Percentiles rank a stretch among this genome's conserved stretches.
phyloP scores from a whole-genome alignment of 2,888 invertebrate genomes.

The Saturnia japonica region DNA sequence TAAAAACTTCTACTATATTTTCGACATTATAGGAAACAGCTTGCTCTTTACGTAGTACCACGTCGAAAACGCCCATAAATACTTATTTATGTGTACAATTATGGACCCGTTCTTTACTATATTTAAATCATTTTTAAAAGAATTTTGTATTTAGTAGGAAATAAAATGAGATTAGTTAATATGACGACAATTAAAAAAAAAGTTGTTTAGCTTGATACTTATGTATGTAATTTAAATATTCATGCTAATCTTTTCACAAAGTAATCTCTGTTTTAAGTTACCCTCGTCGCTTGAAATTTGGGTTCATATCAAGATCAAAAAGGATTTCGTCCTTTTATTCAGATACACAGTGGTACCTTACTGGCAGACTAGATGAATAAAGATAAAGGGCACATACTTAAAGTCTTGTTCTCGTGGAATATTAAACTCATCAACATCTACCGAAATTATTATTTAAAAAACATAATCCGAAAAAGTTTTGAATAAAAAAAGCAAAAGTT shows the following conservation, averaged over 20 bases:
- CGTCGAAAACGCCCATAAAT: too few species aligned
- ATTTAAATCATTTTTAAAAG: too few species aligned
- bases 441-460: neutral
- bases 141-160: too few species aligned
- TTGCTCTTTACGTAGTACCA: too few species aligned
- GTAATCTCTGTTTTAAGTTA: neutral
- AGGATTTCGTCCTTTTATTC: neutral
- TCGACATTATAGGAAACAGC: too few species aligned
- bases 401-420: neutral
- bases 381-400: neutral
- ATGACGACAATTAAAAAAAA: neutral
- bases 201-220: neutral
- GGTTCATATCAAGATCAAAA: conserved; percentile 6
- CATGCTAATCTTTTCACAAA: neutral
- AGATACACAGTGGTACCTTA: neutral
- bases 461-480: neutral
- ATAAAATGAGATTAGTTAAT: too few species aligned
- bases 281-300: neutral
- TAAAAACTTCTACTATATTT: too few species aligned
- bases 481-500: neutral
- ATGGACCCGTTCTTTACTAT: too few species aligned
- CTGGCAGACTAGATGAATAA: neutral
- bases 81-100: too few species aligned
- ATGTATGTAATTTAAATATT: neutral
- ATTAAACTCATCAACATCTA: neutral